Evolutionary conservation across 2,113 vertebrate genomes (phyloP).

Genomic region (Epinephelus cyanopodus): DNA sequence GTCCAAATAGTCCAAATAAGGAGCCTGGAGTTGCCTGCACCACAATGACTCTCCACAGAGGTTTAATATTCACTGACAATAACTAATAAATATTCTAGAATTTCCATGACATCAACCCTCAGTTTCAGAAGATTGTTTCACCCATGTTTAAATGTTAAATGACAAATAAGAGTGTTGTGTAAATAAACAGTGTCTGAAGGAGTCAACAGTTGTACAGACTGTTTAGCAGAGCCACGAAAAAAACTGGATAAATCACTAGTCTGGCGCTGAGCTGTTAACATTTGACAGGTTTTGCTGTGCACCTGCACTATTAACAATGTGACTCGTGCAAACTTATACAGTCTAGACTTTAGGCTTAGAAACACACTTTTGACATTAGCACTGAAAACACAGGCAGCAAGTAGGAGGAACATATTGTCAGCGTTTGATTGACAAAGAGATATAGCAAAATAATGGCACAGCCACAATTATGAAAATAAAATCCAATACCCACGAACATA

Average conservation of each 20-base stretch:
- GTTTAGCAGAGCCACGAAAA: neutral
- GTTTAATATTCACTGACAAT: neutral
- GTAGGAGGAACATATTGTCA: neutral
- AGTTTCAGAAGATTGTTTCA: neutral
- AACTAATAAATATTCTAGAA: neutral
- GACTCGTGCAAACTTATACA: neutral
- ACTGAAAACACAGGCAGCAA: neutral
- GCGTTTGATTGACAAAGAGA: neutral
- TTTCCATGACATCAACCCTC: neutral
- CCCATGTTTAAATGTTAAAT: neutral
- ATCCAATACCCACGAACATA: neutral
- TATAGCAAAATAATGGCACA: neutral
- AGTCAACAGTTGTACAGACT: constrained; percentile 10
- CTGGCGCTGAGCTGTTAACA: neutral
- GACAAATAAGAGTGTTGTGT: neutral
- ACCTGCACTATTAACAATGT: neutral
- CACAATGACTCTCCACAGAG: neutral
- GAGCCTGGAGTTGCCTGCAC: neutral
- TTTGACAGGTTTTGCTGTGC: neutral
- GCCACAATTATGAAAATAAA: neutral
- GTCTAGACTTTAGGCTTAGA: neutral
- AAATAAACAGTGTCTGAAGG: neutral
- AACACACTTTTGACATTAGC: neutral
- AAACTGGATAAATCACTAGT: neutral
- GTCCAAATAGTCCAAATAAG: neutral